These are phyloP conservation scores for Sesia apiformis DNA, from an alignment of 2,888 invertebrate genomes.

Conservation along the genomic window DNA sequence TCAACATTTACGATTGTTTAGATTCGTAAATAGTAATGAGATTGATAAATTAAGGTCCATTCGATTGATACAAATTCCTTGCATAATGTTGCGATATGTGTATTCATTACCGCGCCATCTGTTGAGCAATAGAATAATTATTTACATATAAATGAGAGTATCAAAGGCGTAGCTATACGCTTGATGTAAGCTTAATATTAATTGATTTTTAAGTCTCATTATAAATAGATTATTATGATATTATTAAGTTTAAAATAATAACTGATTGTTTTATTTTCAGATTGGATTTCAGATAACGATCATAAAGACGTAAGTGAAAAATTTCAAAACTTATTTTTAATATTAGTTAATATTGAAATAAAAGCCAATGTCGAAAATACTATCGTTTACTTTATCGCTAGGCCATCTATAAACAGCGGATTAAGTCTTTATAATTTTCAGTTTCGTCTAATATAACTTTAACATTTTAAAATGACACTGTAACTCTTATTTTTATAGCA, in stretches of 20 bases:
- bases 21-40: conserved; percentile 35
- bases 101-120: conserved; percentile 31
- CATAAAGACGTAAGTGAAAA: conserved; percentile 5
- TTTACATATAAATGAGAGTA: not conserved
- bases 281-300: conserved; percentile 1
- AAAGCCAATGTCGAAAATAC: conserved; percentile 1
- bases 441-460: too few species aligned
- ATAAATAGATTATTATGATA: not conserved
- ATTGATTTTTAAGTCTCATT: too few species aligned
- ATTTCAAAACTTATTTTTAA: not conserved
- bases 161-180: too few species aligned
- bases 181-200: too few species aligned
- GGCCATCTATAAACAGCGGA: conserved; percentile 39
- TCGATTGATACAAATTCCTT: conserved; percentile 11
- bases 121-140: conserved; percentile 22
- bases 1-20: conserved; percentile 26
- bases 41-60: conserved; percentile 13
- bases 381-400: conserved; percentile 33
- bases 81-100: conserved; percentile 1
- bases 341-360: not conserved
- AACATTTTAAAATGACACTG: too few species aligned
- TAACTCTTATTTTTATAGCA: not conserved
- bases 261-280: conserved; percentile 4
- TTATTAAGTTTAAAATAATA: too few species aligned
- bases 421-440: not conserved